phyloP scores from a whole-genome alignment of 2,797 vertebrate species.

The Natrix natrix region DNA sequence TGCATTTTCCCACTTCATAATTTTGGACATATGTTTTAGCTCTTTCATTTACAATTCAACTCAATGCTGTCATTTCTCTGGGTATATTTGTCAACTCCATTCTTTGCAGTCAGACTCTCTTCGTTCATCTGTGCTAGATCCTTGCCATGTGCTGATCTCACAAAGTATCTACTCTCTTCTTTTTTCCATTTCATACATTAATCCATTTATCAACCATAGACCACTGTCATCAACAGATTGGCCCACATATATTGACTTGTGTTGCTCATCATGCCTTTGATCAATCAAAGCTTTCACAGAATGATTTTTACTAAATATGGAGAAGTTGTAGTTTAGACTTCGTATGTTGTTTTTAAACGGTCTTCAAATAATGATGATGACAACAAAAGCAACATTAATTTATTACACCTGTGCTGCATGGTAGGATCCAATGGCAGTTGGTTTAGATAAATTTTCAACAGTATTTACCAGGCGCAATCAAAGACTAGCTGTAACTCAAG shows the following conservation, averaged over 20 bases:
- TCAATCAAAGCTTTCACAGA: neutral
- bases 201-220: neutral
- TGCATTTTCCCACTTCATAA: neutral
- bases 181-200: neutral
- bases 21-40: neutral
- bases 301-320: neutral
- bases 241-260: neutral
- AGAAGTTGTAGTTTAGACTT: neutral
- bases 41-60: neutral
- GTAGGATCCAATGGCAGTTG: neutral
- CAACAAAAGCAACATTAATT: neutral
- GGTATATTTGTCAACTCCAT: neutral
- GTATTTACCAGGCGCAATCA: neutral
- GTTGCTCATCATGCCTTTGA: neutral
- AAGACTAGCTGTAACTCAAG: neutral
- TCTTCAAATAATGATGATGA: neutral
- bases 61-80: neutral
- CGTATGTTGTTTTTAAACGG: neutral
- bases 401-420: neutral
- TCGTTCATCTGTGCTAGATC: neutral
- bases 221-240: neutral
- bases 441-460: neutral
- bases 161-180: neutral
- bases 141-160: neutral
- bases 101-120: neutral